phyloP scores from a whole-genome alignment of 2,888 invertebrate species.

The Ellobium chinense region DNA sequence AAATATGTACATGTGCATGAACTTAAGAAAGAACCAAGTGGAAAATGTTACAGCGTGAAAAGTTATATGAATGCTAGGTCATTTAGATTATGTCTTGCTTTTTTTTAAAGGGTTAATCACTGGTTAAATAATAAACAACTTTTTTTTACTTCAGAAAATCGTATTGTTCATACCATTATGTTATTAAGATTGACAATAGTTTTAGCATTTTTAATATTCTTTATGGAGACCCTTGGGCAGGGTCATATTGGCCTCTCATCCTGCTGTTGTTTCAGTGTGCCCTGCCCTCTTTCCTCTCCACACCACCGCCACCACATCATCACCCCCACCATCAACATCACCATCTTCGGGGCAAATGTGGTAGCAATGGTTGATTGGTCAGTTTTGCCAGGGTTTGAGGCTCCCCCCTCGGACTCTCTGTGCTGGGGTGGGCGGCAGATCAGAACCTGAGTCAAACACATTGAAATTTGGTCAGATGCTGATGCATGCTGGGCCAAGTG shows the following conservation, averaged over 20 bases:
- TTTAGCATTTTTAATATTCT: neutral
- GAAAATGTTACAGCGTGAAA: no score
- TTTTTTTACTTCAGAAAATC: no score
- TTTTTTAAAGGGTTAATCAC: no score
- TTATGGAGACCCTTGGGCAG: neutral
- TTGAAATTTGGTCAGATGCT: neutral
- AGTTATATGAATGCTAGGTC: no score
- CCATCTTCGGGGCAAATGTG: neutral
- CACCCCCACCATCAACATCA: conserved; percentile 6
- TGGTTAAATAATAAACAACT: no score
- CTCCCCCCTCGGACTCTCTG: neutral
- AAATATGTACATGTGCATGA: no score
- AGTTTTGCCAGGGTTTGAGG: neutral
- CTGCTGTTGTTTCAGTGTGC: conserved; percentile 18
- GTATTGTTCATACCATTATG: no score
- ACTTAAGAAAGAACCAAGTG: no score
- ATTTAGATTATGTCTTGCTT: no score
- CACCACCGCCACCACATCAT: neutral
- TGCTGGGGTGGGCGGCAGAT: neutral
- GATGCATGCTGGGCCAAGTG: neutral
- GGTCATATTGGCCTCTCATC: neutral
- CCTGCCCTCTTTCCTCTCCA: neutral
- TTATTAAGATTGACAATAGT: no score
- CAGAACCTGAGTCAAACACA: neutral
- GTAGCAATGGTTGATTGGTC: neutral